Evolutionary conservation across 2,888 invertebrate genomes (phyloP).

Genomic region (Drosophila barbarae): DNA sequence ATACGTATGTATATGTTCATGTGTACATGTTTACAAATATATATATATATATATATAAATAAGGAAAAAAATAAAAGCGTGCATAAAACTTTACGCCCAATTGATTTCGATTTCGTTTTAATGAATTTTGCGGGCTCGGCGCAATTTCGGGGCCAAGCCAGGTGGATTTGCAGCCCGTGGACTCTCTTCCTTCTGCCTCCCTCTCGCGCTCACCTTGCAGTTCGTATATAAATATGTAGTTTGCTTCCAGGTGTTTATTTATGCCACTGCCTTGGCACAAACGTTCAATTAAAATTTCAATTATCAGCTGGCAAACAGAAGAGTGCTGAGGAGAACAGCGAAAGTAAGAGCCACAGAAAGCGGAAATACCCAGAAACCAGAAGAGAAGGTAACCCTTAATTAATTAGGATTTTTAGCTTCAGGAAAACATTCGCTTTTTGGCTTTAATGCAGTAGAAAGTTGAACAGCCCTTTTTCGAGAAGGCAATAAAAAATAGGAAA

Average conservation of each 20-base stretch:
- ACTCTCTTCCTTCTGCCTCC: neutral
- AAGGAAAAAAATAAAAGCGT: conserved; percentile 14
- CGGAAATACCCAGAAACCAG: neutral
- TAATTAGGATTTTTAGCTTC: too few relatives aligned
- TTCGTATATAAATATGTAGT: conserved; percentile 2
- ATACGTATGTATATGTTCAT: neutral
- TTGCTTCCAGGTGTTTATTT: conserved; percentile 52
- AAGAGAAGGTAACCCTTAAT: neutral
- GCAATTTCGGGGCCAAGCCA: conserved; percentile 28
- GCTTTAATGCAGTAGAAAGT: neutral
- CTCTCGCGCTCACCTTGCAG: neutral
- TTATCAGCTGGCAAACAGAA: conserved; percentile 56
- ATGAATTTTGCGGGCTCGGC: conserved; percentile 56
- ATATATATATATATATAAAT: conserved; percentile 3
- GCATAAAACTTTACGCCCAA: conserved; percentile 55
- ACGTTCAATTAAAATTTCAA: conserved; percentile 68
- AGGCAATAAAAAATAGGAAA: too few relatives aligned
- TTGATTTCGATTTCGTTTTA: conserved; percentile 65
- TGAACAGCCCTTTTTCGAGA: neutral
- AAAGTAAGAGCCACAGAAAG: neutral
- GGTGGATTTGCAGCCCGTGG: neutral
- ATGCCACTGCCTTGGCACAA: conserved; percentile 47
- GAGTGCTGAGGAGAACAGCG: neutral
- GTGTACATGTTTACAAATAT: neutral
- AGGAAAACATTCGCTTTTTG: neutral